Conservation (phyloP, 1,140 invertebrate species). For the Papilio polyxenes region DNA sequence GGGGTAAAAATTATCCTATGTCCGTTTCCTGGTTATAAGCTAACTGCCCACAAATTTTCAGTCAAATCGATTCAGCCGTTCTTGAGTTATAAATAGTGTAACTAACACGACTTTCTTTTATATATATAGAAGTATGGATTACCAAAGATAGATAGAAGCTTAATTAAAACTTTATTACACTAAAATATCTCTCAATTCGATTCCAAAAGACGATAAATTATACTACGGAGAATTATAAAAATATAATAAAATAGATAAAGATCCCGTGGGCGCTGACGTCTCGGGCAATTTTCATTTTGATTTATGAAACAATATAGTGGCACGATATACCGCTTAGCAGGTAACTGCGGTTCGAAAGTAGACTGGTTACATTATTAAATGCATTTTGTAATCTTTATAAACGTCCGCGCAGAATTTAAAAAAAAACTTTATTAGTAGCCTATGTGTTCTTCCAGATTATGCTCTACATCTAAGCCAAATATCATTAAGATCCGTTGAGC, state of each 20-base stretch:
- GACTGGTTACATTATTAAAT: conserved; percentile 14
- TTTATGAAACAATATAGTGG: conserved; percentile 31
- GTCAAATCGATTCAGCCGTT: no score
- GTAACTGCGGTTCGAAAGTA: conserved; percentile 4
- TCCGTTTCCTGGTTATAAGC: no score
- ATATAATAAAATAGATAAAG: conserved; percentile 15
- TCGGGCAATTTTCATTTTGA: conserved; percentile 16
- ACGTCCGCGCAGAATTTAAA: no score
- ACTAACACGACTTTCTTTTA: no score
- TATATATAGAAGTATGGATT: no score
- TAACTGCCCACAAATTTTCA: no score
- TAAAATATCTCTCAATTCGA: neutral
- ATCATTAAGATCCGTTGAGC: no score
- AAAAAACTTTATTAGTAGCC: no score
- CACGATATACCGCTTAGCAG: conserved; percentile 1
- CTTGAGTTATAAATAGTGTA: no score
- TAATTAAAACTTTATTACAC: neutral
- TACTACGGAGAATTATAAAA: neutral
- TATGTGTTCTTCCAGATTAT: no score
- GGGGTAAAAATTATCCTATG: no score
- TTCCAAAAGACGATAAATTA: conserved; percentile 27
- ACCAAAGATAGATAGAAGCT: neutral
- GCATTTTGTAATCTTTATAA: neutral
- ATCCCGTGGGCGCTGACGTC: conserved; percentile 1
- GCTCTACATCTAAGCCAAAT: no score